Base-by-base conservation (phyloP, 2,797 vertebrate species). In the Jordanella pulchra region DNA sequence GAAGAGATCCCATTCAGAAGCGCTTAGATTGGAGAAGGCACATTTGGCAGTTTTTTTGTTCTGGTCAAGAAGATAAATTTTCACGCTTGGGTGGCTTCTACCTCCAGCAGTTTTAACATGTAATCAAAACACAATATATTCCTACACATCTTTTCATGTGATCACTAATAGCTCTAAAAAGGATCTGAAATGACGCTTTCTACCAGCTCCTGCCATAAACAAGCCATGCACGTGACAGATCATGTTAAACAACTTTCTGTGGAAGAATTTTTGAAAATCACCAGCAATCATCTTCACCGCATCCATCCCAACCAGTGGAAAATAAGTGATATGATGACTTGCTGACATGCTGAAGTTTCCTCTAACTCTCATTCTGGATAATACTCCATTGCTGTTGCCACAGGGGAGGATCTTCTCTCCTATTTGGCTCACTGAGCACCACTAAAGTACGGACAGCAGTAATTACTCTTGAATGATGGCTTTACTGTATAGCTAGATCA, bases 261-360 rank as follows among this genome's bases (percentile, higher is more conserved):
- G 77, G 65, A 72, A 48, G 76, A 69, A 67, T 76, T 84, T 80
- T 75, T 18, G 28, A 78, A 91, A 87, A 88, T 88, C 83, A 80
- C 87, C 78, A 81, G 81, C 78, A 80, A 67, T 87, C 76, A 86
- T 85, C 68, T 78, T 44, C 68, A 71, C 77, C 81, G 84, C 84
- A 88, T 90, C 79, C 89, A 90, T 85, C 63, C 71, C 78, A 80
- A 83, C 81, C 89, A 87, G 84, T 86, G 86, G 90, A 91, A 92
- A 90, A 91, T 83, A 80, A 89, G 86, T 88, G 75, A 90, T 82
- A 85, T 86, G 83, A 90, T 84, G 83, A 89, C 67, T 80, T 86
- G 87, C 86, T 91, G 91, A 91, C 89, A 89, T 89, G 86, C 78
- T 89, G 68, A 79, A 89, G 84, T 89, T 89, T 83, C 79, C 84